Evolutionary conservation across 53 echinoderm and acorn worm genomes (phyloP).

Genomic region (Echinometra lucunter): DNA sequence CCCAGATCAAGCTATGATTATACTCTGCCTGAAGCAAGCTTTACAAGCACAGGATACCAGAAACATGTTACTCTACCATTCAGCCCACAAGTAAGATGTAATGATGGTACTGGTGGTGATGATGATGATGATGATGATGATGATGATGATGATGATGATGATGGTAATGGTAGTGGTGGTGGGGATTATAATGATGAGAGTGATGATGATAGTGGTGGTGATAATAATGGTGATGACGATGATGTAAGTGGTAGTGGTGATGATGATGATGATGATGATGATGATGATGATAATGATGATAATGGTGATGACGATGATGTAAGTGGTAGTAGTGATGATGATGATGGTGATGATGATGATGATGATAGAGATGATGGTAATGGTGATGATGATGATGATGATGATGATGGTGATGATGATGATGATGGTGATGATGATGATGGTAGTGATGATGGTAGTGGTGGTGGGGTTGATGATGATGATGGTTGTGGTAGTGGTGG

Average conservation of each 20-base stretch:
- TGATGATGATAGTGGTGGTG: too few relatives aligned
- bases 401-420: background rate
- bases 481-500: background rate
- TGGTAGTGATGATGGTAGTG: background rate
- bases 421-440: background rate
- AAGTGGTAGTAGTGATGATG: background rate
- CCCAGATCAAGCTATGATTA: slow-evolving; percentile 86
- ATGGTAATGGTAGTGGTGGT: background rate
- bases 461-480: background rate
- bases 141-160: background rate
- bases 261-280: background rate
- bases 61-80: slow-evolving; percentile 94
- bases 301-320: background rate
- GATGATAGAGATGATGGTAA: background rate
- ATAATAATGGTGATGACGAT: too few relatives aligned
- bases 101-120: background rate
- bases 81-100: slow-evolving; percentile 81
- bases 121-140: background rate
- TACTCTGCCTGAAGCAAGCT: slow-evolving; percentile 88
- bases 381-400: background rate
- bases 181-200: too few relatives aligned
- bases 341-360: slow-evolving; percentile 7
- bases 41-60: slow-evolving; percentile 85
- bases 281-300: background rate
- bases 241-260: background rate